A percentile compares a stretch with the other conserved stretches of the same genome.
These are phyloP conservation scores for Mamestra configurata DNA, from an alignment of 1,140 invertebrate species.

Conservation along the genomic window DNA sequence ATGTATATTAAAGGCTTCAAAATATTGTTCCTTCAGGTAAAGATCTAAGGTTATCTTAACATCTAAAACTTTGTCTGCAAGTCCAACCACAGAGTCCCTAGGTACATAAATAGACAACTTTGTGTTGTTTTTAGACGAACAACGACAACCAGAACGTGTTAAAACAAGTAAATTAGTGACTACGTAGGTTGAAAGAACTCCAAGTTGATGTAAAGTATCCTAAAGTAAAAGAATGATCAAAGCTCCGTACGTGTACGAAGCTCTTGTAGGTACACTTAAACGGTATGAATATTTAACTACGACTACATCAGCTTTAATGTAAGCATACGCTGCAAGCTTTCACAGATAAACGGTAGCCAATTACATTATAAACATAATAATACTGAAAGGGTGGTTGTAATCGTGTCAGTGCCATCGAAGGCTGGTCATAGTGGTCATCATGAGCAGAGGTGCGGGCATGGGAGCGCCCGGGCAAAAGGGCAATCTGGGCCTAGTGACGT, in stretches of 20 bases:
- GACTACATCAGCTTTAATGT: not conserved
- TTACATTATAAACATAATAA: constrained; percentile 21
- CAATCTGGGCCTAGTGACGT: constrained; percentile 36
- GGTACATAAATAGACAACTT: too few species aligned
- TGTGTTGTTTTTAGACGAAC: not conserved
- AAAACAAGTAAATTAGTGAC: not conserved
- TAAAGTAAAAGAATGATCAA: not conserved
- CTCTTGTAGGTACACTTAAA: not conserved
- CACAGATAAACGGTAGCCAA: not conserved
- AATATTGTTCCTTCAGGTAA: not conserved
- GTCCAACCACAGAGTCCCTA: not conserved
- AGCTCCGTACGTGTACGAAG: not conserved
- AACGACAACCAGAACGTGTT: not conserved
- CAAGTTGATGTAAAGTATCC: not conserved
- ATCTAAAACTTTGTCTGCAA: not conserved
- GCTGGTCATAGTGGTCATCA: constrained; percentile 3
- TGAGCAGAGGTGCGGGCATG: constrained; percentile 3
- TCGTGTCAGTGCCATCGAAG: not conserved
- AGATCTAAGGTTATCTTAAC: not conserved
- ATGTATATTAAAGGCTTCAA: too few species aligned
- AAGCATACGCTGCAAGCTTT: not conserved
- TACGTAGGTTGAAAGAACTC: not conserved
- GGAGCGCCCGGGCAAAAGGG: constrained; percentile 26
- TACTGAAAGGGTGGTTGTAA: constrained; percentile 8
- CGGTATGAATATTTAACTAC: constrained; percentile 15